A percentile compares a stretch with the other conserved stretches of the same genome.
phyloP scores from a whole-genome alignment of 2,797 vertebrate genomes.

The Podarcis lilfordi region DNA sequence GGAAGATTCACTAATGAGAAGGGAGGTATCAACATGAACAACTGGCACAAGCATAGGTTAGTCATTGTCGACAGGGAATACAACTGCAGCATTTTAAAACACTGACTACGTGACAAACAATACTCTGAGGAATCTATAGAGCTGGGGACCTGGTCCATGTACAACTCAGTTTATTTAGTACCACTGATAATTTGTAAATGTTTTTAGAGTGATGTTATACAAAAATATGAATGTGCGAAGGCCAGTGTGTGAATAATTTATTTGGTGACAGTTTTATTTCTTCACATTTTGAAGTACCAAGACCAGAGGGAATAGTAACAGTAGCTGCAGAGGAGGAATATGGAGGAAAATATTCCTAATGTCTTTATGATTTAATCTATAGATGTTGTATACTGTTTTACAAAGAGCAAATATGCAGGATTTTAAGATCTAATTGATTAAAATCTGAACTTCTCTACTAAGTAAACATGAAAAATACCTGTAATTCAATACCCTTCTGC shows the following conservation, averaged over 20 bases:
- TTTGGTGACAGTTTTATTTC: constrained; percentile 1
- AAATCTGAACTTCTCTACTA: background rate
- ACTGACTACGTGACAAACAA: background rate
- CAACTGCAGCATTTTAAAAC: constrained; percentile 47
- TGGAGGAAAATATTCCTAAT: background rate
- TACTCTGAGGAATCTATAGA: constrained; percentile 6
- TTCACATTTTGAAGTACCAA: background rate
- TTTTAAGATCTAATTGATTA: constrained; percentile 15
- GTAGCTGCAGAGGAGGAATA: background rate
- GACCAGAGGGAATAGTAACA: background rate
- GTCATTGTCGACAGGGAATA: constrained; percentile 56
- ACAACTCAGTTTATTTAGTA: constrained; percentile 19
- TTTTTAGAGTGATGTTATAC: constrained; percentile 33
- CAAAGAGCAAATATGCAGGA: background rate
- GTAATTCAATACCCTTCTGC: background rate
- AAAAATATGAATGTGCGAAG: constrained; percentile 14
- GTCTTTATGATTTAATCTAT: background rate
- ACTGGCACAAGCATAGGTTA: constrained; percentile 55
- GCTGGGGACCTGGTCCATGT: constrained; percentile 15
- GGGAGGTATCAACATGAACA: constrained; percentile 50
- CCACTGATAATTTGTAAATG: constrained; percentile 13
- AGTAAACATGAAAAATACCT: background rate
- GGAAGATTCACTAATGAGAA: constrained; percentile 65
- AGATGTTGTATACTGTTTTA: background rate
- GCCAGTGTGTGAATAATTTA: constrained; percentile 13